These are phyloP conservation scores for Danaus melanippus DNA, from an alignment of 1,140 invertebrate species.

Conservation along the genomic window DNA sequence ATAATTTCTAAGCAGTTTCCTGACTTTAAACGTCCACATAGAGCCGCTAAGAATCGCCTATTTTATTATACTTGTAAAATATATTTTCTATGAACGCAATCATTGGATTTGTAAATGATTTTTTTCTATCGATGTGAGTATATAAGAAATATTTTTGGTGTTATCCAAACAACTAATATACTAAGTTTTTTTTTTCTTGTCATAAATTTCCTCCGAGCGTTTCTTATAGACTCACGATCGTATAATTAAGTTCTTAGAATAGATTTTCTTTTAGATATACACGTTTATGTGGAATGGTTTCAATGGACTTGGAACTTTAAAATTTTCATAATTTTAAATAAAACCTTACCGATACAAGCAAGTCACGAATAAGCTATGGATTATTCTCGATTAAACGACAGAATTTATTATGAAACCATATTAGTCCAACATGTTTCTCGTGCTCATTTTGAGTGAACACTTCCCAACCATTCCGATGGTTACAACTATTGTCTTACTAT, in stretches of 20 bases:
- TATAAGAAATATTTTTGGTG: constrained; percentile 25
- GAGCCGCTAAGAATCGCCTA: not conserved
- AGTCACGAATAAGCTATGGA: too few relatives aligned
- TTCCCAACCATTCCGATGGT: constrained; percentile 21
- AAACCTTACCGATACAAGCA: not conserved
- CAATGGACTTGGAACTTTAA: constrained; percentile 21
- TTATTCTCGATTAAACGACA: too few relatives aligned
- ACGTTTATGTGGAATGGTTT: constrained; percentile 29
- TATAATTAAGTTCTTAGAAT: constrained; percentile 38
- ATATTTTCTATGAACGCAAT: constrained; percentile 49
- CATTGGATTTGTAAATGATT: constrained; percentile 58
- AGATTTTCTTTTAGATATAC: constrained; percentile 46
- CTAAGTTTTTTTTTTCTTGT: constrained; percentile 3
- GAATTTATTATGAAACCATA: too few relatives aligned
- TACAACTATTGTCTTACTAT: not conserved
- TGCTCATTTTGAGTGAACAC: not conserved
- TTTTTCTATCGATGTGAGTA: constrained; percentile 40
- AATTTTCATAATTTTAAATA: constrained; percentile 38
- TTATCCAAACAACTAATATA: constrained; percentile 1
- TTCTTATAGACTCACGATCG: constrained; percentile 34
- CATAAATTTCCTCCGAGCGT: constrained; percentile 4
- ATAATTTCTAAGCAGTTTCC: too few relatives aligned
- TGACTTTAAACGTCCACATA: too few relatives aligned
- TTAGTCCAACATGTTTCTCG: too few relatives aligned
- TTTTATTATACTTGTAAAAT: constrained; percentile 42